Evolutionary conservation across 2,797 vertebrate species (phyloP), one percentile per base, ranked within the genome.

Genomic region (Apodemus agrarius): DNA sequence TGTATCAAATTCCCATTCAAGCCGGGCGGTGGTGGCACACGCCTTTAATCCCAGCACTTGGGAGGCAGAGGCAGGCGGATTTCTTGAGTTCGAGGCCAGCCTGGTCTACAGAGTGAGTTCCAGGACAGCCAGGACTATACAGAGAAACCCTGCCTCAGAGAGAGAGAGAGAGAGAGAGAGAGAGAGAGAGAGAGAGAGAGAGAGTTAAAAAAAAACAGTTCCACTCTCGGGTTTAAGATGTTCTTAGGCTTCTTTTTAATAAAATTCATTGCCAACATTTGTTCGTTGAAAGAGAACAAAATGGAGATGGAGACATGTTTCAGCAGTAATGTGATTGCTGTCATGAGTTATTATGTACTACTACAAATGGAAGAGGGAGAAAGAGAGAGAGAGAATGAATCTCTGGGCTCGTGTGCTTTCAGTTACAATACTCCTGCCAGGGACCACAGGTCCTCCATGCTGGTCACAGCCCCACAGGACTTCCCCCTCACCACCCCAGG

Each of bases 1-100:
- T 63, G 37, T 31, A 67, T 94, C 85, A 92, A 90, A 92, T 78
- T 92, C 43, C 87, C 52, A 78, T 74, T 91, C 49, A 88, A n/a
- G n/a, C n/a, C n/a, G n/a, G n/a, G n/a, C n/a, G n/a, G n/a, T n/a
- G n/a, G n/a, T n/a, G n/a, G n/a, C n/a, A n/a, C n/a, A n/a, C n/a
- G n/a, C n/a, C n/a, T n/a, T n/a, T n/a, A n/a, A n/a, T n/a, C n/a
- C n/a, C n/a, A n/a, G n/a, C n/a, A n/a, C n/a, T n/a, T n/a, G n/a
- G n/a, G n/a, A n/a, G n/a, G n/a, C n/a, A n/a, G n/a, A n/a, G n/a
- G n/a, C n/a, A n/a, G n/a, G n/a, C n/a, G n/a, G n/a, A n/a, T n/a
- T n/a, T n/a, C n/a, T n/a, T n/a, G n/a, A n/a, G n/a, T n/a, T n/a
- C n/a, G n/a, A n/a, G n/a, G n/a, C n/a, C n/a, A n/a, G n/a, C n/a